Evolutionary conservation across 2,888 invertebrate species (phyloP).

Genomic region (Acanthopleura granulata): DNA sequence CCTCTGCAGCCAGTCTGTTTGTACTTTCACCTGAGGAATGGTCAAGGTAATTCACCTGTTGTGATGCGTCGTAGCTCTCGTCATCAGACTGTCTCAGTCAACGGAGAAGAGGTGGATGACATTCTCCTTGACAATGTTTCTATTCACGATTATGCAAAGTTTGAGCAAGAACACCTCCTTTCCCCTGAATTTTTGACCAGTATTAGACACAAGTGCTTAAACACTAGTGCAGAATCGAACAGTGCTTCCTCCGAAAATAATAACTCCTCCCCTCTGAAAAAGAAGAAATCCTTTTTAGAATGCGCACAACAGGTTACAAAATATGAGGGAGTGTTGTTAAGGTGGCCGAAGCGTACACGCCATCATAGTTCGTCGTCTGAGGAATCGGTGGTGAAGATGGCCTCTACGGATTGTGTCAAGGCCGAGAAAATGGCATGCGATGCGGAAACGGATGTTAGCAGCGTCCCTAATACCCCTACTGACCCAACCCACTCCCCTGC

Average conservation of each 20-base stretch:
- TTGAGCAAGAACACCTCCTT: constrained; percentile 60
- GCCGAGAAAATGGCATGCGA: constrained; percentile 20
- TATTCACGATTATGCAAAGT: constrained; percentile 66
- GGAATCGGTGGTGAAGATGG: constrained; percentile 38
- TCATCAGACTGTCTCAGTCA: constrained; percentile 59
- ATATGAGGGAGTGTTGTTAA: constrained; percentile 54
- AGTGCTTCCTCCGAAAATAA: neutral
- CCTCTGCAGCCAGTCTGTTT: constrained; percentile 64
- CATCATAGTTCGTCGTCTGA: constrained; percentile 64
- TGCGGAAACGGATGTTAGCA: neutral
- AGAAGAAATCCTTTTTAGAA: constrained; percentile 52
- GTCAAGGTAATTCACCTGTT: constrained; percentile 56
- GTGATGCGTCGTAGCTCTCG: constrained; percentile 32
- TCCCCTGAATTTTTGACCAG: constrained; percentile 52
- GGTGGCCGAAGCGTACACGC: constrained; percentile 51
- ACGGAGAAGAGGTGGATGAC: constrained; percentile 58
- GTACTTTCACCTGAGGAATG: constrained; percentile 57
- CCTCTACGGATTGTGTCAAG: constrained; percentile 25
- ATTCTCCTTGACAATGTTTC: constrained; percentile 50
- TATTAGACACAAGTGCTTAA: constrained; percentile 27
- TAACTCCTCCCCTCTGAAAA: neutral
- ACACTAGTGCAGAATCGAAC: neutral
- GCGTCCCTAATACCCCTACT: neutral
- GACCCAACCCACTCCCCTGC: neutral
- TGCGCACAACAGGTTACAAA: constrained; percentile 52